Base-by-base conservation (phyloP, 1,140 invertebrate species). In the Drosophila nikananu region DNA sequence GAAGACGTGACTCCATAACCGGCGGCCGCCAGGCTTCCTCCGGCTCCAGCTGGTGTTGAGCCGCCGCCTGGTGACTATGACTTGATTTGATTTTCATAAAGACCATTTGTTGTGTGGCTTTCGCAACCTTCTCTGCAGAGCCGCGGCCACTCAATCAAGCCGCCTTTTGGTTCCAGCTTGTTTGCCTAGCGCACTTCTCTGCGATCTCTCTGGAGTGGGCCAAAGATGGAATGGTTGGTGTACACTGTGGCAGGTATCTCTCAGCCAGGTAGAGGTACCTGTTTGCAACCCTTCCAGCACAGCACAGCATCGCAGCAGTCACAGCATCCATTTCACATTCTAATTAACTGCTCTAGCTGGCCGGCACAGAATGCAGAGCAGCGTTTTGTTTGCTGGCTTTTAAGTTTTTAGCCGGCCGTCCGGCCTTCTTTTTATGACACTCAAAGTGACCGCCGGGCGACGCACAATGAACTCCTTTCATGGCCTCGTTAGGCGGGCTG, bases 281-380 rank as follows among this genome's bases (percentile, higher is more conserved):
- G 70, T 52, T 61, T 15, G n/a, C 30, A 54, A 54, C 54, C 54
- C 54, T 55, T 51, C 17, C 64, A 21, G 19, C 52, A 30, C 30
- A 3, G 12, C 17, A 0, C 42, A 30, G 19, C 46, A 52, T 23
- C 27, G 1, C 44, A 37, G 21, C 55, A 25, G 49, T 19, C 46
- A 8, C 46, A 64, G 62, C 75, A 48, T 61, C 65, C 75, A 54
- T 77, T 41, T 64, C 77, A 86, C 78, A 89, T 89, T 89, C 86
- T 89, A 89, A 89, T 89, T 89, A 90, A 90, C 86, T 89, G 86
- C 86, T 90, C 86, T 89, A 89, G 86, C 86, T 89, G 84, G 77
- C 65, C 78, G 81, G 67, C 70, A 86, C 81, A 89, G 65, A 89
- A 87, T 63, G 84, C 81, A 68, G 84, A 84, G 84, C 83, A 87